Evolutionary conservation across 2,888 invertebrate species (phyloP).

Genomic region (Leptopterna dolabrata): DNA sequence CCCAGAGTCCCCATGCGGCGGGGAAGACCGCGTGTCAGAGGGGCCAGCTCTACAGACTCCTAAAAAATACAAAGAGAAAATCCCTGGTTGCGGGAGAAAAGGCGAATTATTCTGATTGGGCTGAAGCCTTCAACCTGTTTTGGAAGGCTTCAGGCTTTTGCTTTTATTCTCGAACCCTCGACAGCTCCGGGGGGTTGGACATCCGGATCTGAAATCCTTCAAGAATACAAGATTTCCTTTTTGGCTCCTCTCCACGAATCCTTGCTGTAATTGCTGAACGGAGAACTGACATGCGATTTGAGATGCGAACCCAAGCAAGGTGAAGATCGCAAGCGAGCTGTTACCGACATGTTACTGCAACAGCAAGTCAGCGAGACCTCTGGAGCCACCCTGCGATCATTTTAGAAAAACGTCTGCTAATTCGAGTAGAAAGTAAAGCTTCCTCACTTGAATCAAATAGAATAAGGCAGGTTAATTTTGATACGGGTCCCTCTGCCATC

Average conservation of each 20-base stretch:
- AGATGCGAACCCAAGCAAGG: neutral
- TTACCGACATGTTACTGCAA: no score
- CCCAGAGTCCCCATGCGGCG: neutral
- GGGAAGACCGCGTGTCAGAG: neutral
- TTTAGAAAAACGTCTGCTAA: no score
- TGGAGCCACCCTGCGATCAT: no score
- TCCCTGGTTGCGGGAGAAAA: neutral
- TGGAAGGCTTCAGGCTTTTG: neutral
- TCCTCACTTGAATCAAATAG: no score
- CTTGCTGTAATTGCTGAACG: neutral
- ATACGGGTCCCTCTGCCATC: no score
- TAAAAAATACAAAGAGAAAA: constrained; percentile 7
- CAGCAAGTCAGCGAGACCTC: no score
- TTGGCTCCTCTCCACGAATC: no score
- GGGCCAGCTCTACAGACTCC: neutral
- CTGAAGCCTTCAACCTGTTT: neutral
- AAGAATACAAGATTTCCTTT: neutral
- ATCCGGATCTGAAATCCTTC: neutral
- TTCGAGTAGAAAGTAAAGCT: no score
- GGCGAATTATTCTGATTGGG: constrained; percentile 4
- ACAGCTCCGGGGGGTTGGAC: neutral
- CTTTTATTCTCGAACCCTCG: neutral
- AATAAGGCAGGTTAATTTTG: no score
- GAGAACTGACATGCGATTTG: neutral
- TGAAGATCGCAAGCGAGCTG: no score